These are phyloP conservation scores for Hemithea aestivaria DNA, from an alignment of 2,888 invertebrate genomes.

Conservation along the genomic window DNA sequence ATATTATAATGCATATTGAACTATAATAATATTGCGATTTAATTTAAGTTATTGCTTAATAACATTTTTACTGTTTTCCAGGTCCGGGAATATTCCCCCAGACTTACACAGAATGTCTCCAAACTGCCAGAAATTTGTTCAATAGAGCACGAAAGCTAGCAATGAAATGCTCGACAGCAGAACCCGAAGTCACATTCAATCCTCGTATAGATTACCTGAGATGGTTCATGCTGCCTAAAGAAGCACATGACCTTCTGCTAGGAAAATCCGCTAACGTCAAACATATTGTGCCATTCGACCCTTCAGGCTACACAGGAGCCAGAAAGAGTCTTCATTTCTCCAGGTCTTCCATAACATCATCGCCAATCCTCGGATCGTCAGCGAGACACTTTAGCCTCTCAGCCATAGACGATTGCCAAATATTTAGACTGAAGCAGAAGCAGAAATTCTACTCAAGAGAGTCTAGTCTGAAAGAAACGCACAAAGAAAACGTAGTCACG, in stretches of 20 bases:
- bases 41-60: not conserved
- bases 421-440: constrained; percentile 67
- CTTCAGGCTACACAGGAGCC: constrained; percentile 77
- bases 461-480: constrained; percentile 66
- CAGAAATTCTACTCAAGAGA: constrained; percentile 67
- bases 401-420: constrained; percentile 80
- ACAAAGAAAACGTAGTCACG: constrained; percentile 53
- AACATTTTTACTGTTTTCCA: constrained; percentile 31
- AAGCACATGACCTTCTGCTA: constrained; percentile 87
- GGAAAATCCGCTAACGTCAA: constrained; percentile 88
- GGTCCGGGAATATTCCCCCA: constrained; percentile 86
- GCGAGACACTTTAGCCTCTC: constrained; percentile 85
- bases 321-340: constrained; percentile 63
- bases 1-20: constrained; percentile 8
- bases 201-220: constrained; percentile 83
- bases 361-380: constrained; percentile 75
- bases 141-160: constrained; percentile 87
- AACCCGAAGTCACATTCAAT: constrained; percentile 86
- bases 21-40: not conserved
- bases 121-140: constrained; percentile 88
- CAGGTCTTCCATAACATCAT: constrained; percentile 60
- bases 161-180: constrained; percentile 85
- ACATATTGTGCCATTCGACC: constrained; percentile 87
- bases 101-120: constrained; percentile 86
- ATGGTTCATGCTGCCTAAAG: constrained; percentile 94